Conservation (phyloP, 2,113 vertebrate genomes). For the Anguilla rostrata region DNA sequence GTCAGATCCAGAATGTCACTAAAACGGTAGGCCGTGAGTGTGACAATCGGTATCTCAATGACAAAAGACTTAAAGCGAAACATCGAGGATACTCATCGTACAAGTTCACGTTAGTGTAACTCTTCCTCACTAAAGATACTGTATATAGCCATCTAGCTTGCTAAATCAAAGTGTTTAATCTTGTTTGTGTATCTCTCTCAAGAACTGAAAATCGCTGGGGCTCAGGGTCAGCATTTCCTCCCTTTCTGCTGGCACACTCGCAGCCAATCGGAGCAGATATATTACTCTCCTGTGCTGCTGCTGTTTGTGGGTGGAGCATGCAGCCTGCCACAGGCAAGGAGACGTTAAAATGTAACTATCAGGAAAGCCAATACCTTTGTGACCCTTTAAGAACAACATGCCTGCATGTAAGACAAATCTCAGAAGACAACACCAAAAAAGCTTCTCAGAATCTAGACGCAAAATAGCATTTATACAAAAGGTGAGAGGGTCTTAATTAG, state of each 20-base stretch:
- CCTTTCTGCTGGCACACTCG: not conserved
- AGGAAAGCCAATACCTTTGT: too few relatives aligned
- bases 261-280: conserved; percentile 36
- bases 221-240: conserved; percentile 14
- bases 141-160: too few relatives aligned
- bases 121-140: too few relatives aligned
- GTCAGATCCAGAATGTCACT: not conserved
- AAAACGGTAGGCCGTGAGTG: not conserved
- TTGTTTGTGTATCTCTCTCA: not conserved
- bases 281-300: not conserved
- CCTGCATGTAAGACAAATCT: too few relatives aligned
- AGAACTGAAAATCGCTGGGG: conserved; percentile 11
- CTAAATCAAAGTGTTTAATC: not conserved
- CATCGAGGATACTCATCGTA: not conserved
- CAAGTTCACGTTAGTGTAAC: too few relatives aligned
- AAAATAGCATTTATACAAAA: too few relatives aligned
- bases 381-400: too few relatives aligned
- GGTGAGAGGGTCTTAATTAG: too few relatives aligned
- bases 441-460: too few relatives aligned
- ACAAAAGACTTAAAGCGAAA: not conserved
- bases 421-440: too few relatives aligned
- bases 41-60: not conserved
- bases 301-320: not conserved
- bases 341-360: too few relatives aligned
- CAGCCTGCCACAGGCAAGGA: too few relatives aligned